phyloP scores from a whole-genome alignment of 2,888 invertebrate species.

The Ophioninae sp. region DNA sequence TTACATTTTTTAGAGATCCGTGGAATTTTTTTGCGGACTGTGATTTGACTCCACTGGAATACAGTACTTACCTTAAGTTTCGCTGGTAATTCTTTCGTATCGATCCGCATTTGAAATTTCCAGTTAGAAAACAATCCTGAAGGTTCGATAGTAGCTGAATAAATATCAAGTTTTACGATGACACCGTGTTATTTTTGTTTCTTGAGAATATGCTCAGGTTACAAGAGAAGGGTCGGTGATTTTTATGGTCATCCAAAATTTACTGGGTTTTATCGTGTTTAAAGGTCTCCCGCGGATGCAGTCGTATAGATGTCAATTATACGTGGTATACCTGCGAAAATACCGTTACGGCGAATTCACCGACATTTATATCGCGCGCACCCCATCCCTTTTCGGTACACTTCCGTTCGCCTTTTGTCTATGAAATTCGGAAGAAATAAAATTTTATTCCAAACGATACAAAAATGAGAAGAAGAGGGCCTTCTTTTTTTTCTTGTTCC shows the following conservation, averaged over 20 bases:
- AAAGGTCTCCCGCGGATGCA: not conserved
- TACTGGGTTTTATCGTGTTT: conserved; percentile 16
- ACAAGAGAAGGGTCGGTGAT: conserved; percentile 1
- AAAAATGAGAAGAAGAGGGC: not conserved
- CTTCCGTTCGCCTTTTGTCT: not conserved
- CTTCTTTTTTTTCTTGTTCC: not conserved
- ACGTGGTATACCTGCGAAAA: not conserved
- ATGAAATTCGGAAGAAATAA: not conserved
- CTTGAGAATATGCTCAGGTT: not conserved
- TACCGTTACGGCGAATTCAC: conserved; percentile 12
- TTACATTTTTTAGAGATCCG: too few relatives aligned
- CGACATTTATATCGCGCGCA: not conserved
- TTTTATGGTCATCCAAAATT: conserved; percentile 7
- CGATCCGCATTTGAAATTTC: too few relatives aligned
- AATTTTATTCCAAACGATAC: not conserved
- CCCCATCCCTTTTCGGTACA: not conserved
- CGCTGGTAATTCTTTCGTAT: too few relatives aligned
- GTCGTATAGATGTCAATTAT: not conserved
- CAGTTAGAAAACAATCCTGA: too few relatives aligned
- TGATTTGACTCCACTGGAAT: too few relatives aligned
- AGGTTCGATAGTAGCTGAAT: not conserved
- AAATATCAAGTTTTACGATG: conserved; percentile 14
- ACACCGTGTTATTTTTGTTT: conserved; percentile 1
- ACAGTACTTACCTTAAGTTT: too few relatives aligned
- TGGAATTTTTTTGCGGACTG: too few relatives aligned